Base-by-base conservation (phyloP, 2,888 invertebrate genomes). In the Drosophila pseudotalamancana region DNA sequence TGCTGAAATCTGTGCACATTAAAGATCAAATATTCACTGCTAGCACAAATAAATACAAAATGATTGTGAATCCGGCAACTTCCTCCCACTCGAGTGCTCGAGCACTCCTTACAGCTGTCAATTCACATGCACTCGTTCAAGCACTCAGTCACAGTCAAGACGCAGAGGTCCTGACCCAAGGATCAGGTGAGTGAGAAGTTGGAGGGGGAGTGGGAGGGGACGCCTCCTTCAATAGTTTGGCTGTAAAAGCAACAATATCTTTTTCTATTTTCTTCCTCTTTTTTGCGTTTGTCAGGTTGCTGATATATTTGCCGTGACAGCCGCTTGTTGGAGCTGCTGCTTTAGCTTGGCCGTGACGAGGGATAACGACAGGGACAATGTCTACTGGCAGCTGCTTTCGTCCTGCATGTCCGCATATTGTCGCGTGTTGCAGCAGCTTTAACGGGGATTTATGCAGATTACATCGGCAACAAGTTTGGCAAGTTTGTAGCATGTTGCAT, bases 401-500 rank as follows among this genome's bases (percentile, higher is more conserved):
- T 49, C 29, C 51, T 56, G 54, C 32, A 54, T 51, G 72, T 65
- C 54, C 54, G 39, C 79, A 79, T 59, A 66, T 66, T 60, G 63
- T 67, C 69, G 61, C 63, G 69, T 42, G 42, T 39, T 70, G 71
- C 55, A 64, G 49, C 53, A 73, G 78, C 55, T 71, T 71, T 77
- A 61, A 56, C 50, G 60, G 40, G 71, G 71, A 70, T 71, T 77
- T 82, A 85, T 77, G 66, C 71, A 77, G 85, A 81, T 81, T 68
- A 62, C 39, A 42, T 34, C 42, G 65, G 61, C 62, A 66, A 63
- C 63, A 63, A 72, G 77, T 77, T 77, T 49, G 37, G 29, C 43
- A 48, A 56, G 49, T 37, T 59, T 53, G 45, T 31, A 34, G 46
- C 42, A 54, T 54, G 42, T 34, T 35, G 40, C 46, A 51, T 18